Evolutionary conservation across 1,140 invertebrate species (phyloP).

Genomic region (Pectinophora gossypiella): DNA sequence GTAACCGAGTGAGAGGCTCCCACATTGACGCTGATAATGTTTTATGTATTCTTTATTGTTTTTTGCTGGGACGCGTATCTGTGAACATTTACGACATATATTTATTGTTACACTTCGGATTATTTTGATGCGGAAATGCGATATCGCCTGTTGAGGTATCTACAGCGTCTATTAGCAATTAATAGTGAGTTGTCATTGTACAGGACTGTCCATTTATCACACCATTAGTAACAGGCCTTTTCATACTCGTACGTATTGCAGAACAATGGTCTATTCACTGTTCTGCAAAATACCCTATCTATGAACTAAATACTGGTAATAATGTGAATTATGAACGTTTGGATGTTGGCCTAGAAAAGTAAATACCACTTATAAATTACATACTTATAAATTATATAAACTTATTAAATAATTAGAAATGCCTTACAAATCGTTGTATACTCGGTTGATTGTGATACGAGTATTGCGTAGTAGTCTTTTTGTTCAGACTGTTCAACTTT

Average conservation of each 20-base stretch:
- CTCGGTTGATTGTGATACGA: too few relatives aligned
- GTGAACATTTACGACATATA: slow-evolving; percentile 5
- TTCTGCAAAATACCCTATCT: slow-evolving; percentile 44
- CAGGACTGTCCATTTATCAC: slow-evolving; percentile 49
- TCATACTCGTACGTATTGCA: slow-evolving; percentile 32
- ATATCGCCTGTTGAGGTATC: slow-evolving; percentile 9
- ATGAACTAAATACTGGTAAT: slow-evolving; percentile 30
- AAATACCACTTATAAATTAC: too few relatives aligned
- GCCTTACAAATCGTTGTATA: too few relatives aligned
- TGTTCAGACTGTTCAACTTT: too few relatives aligned
- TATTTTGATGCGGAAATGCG: slow-evolving; percentile 24
- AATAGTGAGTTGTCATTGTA: slow-evolving; percentile 42
- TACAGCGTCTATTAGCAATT: slow-evolving; percentile 38
- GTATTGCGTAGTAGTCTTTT: too few relatives aligned
- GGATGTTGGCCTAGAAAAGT: too few relatives aligned
- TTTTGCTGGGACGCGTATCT: neutral
- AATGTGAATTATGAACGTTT: slow-evolving; percentile 40
- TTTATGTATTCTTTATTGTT: slow-evolving; percentile 21
- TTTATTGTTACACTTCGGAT: slow-evolving; percentile 16
- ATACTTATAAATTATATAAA: too few relatives aligned
- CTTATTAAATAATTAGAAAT: too few relatives aligned
- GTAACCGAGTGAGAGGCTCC: slow-evolving; percentile 47
- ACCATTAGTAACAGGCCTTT: slow-evolving; percentile 36
- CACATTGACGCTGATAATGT: slow-evolving; percentile 17
- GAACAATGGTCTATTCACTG: slow-evolving; percentile 55